A percentile compares a stretch with the other conserved stretches of the same genome.
Evolutionary conservation across 2,797 vertebrate genomes (phyloP).

Genomic region (Pelobates cultripes): DNA sequence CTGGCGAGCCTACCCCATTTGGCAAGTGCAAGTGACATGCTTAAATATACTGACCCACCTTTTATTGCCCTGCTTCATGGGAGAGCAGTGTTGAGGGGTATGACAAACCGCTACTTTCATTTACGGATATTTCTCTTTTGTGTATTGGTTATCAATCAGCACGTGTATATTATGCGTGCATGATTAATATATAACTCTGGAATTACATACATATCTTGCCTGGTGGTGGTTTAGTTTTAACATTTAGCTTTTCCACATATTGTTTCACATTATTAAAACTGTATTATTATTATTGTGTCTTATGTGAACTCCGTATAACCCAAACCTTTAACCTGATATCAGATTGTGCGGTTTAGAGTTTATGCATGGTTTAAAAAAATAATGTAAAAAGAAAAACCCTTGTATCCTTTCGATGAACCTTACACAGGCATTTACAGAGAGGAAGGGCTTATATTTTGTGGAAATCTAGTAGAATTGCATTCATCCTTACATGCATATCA

Average conservation of each 20-base stretch:
- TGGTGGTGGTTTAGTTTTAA: neutral
- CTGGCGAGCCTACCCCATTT: too few species aligned
- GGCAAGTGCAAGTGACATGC: too few species aligned
- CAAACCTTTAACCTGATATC: neutral
- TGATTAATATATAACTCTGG: too few species aligned
- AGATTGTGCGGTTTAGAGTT: neutral
- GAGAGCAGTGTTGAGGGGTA: too few species aligned
- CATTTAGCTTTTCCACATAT: neutral
- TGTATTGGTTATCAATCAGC: too few species aligned
- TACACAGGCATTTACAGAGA: neutral
- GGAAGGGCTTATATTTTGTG: conserved; percentile 1
- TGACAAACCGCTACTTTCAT: too few species aligned
- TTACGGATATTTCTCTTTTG: too few species aligned
- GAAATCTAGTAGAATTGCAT: conserved; percentile 11
- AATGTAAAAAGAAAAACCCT: neutral
- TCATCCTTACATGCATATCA: neutral
- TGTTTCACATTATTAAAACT: neutral
- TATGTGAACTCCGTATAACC: neutral
- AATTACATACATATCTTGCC: neutral
- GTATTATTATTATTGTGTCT: neutral
- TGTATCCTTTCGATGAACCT: conserved; percentile 11
- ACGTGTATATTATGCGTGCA: too few species aligned
- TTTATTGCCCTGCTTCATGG: too few species aligned
- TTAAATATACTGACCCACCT: too few species aligned
- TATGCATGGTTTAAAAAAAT: conserved; percentile 6